A percentile compares a stretch with the other conserved stretches of the same genome.
Conservation (phyloP, 2,888 invertebrate genomes). For the Steinernema scapterisci region DNA sequence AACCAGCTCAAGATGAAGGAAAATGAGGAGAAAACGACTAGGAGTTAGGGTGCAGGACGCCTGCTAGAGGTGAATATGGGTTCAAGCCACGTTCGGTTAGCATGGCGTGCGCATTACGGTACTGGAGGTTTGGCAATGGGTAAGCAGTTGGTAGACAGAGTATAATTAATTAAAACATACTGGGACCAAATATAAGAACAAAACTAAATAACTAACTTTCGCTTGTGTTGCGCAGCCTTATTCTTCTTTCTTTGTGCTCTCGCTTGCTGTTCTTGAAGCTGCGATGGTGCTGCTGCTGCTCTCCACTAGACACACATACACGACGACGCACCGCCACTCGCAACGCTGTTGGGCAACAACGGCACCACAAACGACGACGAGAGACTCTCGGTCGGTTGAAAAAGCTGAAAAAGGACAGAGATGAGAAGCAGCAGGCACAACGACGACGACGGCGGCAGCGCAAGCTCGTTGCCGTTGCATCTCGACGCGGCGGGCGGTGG, state of each 20-base stretch:
- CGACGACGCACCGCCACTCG: constrained; percentile 31
- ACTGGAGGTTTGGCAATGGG: too few relatives aligned
- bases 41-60: too few relatives aligned
- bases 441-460: constrained; percentile 9
- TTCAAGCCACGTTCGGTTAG: too few relatives aligned
- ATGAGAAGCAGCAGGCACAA: constrained; percentile 30
- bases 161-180: too few relatives aligned
- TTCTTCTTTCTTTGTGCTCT: constrained; percentile 33
- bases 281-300: constrained; percentile 31
- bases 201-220: constrained; percentile 17
- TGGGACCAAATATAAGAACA: background rate
- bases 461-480: constrained; percentile 22
- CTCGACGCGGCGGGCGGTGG: constrained; percentile 29
- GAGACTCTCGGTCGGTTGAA: constrained; percentile 33
- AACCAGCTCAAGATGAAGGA: too few relatives aligned
- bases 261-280: constrained; percentile 32
- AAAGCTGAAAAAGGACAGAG: constrained; percentile 33
- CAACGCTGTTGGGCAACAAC: constrained; percentile 32
- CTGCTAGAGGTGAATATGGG: too few relatives aligned
- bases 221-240: constrained; percentile 30
- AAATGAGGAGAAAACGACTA: too few relatives aligned
- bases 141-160: too few relatives aligned
- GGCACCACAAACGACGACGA: constrained; percentile 33
- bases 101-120: too few relatives aligned
- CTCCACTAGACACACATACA: constrained; percentile 32